These are phyloP conservation scores for Capitulum mitella DNA, from an alignment of 2,888 invertebrate genomes.

Conservation along the genomic window DNA sequence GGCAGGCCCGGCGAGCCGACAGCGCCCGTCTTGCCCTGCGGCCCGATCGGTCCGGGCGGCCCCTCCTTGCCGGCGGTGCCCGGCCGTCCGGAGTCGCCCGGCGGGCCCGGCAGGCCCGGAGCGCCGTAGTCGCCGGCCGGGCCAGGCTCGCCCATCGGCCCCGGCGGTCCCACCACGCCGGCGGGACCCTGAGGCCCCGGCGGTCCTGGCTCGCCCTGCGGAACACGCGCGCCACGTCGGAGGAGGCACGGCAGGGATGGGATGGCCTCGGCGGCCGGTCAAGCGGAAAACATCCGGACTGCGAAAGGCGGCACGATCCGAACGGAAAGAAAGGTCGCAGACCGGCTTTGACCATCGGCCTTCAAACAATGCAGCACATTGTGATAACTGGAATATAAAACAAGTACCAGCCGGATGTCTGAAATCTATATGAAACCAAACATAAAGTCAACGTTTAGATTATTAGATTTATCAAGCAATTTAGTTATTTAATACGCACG, in stretches of 20 bases:
- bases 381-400: too few relatives aligned
- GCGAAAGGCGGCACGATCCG: too few relatives aligned
- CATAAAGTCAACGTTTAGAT: too few relatives aligned
- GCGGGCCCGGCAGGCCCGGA: slow-evolving; percentile 63
- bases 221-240: neutral
- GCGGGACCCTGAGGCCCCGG: slow-evolving; percentile 53
- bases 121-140: slow-evolving; percentile 48
- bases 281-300: too few relatives aligned
- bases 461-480: too few relatives aligned
- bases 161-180: slow-evolving; percentile 58
- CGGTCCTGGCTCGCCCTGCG: slow-evolving; percentile 63
- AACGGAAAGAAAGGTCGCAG: too few relatives aligned
- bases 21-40: slow-evolving; percentile 46
- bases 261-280: too few relatives aligned
- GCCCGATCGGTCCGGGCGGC: slow-evolving; percentile 51
- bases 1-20: slow-evolving; percentile 55
- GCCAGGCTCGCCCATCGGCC: slow-evolving; percentile 47
- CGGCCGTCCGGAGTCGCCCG: slow-evolving; percentile 66
- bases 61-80: slow-evolving; percentile 58
- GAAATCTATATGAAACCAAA: too few relatives aligned
- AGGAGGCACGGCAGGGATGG: slow-evolving; percentile 25
- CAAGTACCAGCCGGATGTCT: too few relatives aligned
- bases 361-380: too few relatives aligned
- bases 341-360: too few relatives aligned
- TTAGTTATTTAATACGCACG: too few relatives aligned